A percentile compares a stretch with the other conserved stretches of the same genome.
Evolutionary conservation across 2,113 vertebrate species (phyloP).

Genomic region (Semnornis frantzii): DNA sequence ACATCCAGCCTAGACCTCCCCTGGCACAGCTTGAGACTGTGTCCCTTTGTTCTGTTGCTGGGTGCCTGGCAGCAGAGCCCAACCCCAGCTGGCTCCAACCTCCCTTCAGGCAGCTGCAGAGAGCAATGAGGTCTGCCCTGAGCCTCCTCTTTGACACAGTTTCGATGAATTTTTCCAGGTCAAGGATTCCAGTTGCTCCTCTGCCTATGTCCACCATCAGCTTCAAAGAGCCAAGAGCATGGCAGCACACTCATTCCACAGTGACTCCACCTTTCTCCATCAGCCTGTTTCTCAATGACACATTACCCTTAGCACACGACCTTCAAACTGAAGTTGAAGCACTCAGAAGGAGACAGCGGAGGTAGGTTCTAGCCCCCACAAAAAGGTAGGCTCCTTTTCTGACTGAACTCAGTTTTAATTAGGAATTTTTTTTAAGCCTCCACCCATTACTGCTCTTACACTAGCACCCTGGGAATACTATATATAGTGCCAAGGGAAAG

Average conservation of each 20-base stretch:
- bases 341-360: background rate
- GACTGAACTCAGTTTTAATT: background rate
- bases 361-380: background rate
- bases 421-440: background rate
- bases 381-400: background rate
- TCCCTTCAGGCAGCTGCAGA: no score
- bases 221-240: background rate
- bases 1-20: no score
- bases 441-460: background rate
- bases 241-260: background rate
- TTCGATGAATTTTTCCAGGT: background rate
- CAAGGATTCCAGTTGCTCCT: background rate
- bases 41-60: no score
- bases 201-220: background rate
- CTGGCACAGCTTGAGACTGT: no score
- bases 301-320: background rate
- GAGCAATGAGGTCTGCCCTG: no score
- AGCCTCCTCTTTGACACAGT: background rate
- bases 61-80: no score
- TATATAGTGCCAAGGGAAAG: constrained; percentile 15
- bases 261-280: background rate
- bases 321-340: background rate
- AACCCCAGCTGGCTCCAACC: no score
- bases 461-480: background rate
- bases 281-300: background rate